Base-by-base conservation (phyloP, 37 sponge, comb jelly and placozoan genomes). In the Crambe crambe region DNA sequence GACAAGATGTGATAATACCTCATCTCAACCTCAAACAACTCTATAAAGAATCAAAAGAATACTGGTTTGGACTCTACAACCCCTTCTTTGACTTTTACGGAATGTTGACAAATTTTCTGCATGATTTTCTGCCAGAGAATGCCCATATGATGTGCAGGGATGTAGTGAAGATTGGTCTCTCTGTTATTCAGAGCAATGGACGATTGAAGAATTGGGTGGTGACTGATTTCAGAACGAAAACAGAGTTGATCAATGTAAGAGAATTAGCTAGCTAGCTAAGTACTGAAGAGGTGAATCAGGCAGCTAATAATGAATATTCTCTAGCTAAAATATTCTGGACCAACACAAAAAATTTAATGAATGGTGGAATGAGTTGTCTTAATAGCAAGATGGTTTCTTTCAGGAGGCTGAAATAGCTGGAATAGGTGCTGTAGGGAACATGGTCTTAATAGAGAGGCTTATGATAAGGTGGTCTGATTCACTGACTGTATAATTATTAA, bases 191-290 rank as follows among this genome's bases (percentile, higher is more conserved):
- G 2, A 63, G 42, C 1, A 64, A 39, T 63, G 62, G 64, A 29
- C 5, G 9, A 15, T 37, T 51, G 20, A 82, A 40, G 30, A 94
- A 91, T 66, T 76, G 72, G 75, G 71, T 90, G 1, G 85, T 91
- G 30, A 31, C 85, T 1, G 85, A 90, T 65, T 94, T 94, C 79
- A 87, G 80, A 54, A 89, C 91, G 0, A 42, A 86, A 69, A 78
- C 76, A 17, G 95, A 94, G 57, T 72, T 94, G 10, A 94, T 94
- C 66, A 68, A 87, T 58, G 95, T 94, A 80, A 78, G 87, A 58
- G 0, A 4, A n/a, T n/a, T n/a, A n/a, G n/a, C n/a, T 76, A 66
- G 75, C 77, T 90, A 0, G 85, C 87, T 21, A 31, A 82, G 0
- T 82, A 90, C 66, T 94, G 90, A 76, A 87, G 80, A 54, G n/a